Evolutionary conservation across 2,888 invertebrate species (phyloP), one percentile per base, ranked within the genome.

Genomic region (Pogonocherus hispidulus): DNA sequence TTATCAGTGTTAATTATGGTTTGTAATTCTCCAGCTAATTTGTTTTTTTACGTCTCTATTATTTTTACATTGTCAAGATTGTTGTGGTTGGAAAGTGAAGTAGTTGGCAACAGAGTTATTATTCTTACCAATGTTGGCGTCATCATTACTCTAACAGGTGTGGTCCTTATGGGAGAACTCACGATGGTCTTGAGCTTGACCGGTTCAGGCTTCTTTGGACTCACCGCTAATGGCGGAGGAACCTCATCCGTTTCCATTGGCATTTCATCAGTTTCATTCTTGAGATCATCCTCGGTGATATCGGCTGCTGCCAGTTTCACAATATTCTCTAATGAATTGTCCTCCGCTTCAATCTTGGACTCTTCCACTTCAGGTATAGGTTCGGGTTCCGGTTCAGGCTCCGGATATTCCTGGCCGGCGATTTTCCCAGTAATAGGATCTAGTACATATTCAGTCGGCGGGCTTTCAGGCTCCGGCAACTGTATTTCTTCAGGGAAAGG

Each of bases 361-460:
- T 66, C 68, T 59, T 66, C 70, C 0, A 71, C 64, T 73, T 81
- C 67, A n/a, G 78, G 71, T 65, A 76, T 72, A 11, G 87, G 88
- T 41, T 66, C 69, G 0, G 72, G 66, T 73, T 81, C 67, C 14
- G 78, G 71, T 65, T 77, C 72, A n/a, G 87, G 88, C 41, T 84
- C 73, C 1, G 63, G 54, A 19, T 79, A 77, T 56, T 77, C 77
- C 2, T 69, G 66, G 0, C 78, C 78, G 18, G 76, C 77, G 18
- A 78, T 75, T 71, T 78, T 78, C 8, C 78, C 78, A 41, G 72
- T 71, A 27, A 60, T 37, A 0, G 92, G 92, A 80, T 94, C 94
- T 72, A 95, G 86, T 51, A 92, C 91, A 63, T 93, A 90, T 63
- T 90, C 90, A 67, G 90, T 87, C 8, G 90, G 90, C 6, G 90